Percentiles rank a stretch among this genome's conserved stretches.
Conservation (phyloP, 1,140 invertebrate genomes). For the Brachionus asplanchnoidis region DNA sequence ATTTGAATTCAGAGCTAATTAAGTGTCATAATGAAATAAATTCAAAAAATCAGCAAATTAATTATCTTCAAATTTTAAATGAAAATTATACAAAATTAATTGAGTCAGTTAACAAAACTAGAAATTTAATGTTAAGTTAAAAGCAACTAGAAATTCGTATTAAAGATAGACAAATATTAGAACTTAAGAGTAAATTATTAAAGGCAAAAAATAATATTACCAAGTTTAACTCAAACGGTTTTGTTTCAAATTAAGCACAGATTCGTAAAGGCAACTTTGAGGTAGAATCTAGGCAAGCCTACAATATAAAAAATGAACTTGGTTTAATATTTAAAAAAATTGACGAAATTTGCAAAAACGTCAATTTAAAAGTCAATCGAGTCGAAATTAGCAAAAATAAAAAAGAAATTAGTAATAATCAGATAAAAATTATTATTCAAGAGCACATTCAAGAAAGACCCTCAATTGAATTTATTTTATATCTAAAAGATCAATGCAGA, state of each 20-base stretch:
- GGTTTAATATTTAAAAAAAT: neutral
- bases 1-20: neutral
- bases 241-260: neutral
- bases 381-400: no score
- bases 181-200: neutral
- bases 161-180: neutral
- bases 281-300: neutral
- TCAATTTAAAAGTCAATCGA: no score
- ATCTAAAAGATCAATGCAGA: neutral
- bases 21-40: neutral
- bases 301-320: neutral
- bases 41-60: neutral
- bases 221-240: neutral
- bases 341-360: neutral
- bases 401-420: neutral
- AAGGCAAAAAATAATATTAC: neutral
- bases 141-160: neutral
- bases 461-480: neutral
- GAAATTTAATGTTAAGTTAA: neutral
- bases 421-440: neutral
- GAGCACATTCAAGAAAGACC: neutral
- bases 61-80: conserved; percentile 2
- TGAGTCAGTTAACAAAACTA: neutral
- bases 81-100: neutral
- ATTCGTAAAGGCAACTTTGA: neutral